Evolutionary conservation across 2,888 invertebrate species (phyloP), one percentile per base, ranked within the genome.

Genomic region (Megastigmus dorsalis): DNA sequence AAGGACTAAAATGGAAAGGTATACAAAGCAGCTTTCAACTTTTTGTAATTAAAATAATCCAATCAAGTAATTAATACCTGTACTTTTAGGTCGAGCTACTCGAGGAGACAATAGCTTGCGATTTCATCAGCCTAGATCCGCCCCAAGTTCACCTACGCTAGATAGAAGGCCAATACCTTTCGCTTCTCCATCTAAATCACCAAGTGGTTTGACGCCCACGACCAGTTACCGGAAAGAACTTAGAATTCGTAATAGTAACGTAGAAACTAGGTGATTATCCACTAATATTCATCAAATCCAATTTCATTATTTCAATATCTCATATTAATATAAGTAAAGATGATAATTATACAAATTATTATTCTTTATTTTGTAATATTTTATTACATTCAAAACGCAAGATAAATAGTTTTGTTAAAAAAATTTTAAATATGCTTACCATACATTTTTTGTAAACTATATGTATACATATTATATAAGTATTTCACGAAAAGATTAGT

Each of bases 1-100:
- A 94, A 87, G 95, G 93, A 71, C 89, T 95, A 30, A 91, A 92
- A 81, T 93, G 93, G 57, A 94, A 93, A 88, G 86, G 88, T 86
- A 76, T 67, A 10, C 1, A 15, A 28, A 18, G 15, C 7, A 20
- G 18, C n/a, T n/a, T n/a, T n/a, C n/a, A n/a, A n/a, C n/a, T n/a
- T n/a, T n/a, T n/a, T n/a, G n/a, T n/a, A n/a, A n/a, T n/a, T 67
- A 48, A 26, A 28, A 41, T 15, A 68, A 18, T 5, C 0, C 9
- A 38, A 36, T 50, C 26, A 33, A 38, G 30, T 59, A 45, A 67
- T 36, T 60, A 38, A 68, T 54, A 20, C 28, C 10, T 1, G 28
- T 52, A 41, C n/a, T 52, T 76, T 66, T 26, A 87, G 87, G 86
- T 28, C 84, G 86, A 18, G 81, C 84, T n/a, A 84, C 81, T 45